Base-by-base conservation (phyloP, 1,140 invertebrate species). In the Cydia amplana region DNA sequence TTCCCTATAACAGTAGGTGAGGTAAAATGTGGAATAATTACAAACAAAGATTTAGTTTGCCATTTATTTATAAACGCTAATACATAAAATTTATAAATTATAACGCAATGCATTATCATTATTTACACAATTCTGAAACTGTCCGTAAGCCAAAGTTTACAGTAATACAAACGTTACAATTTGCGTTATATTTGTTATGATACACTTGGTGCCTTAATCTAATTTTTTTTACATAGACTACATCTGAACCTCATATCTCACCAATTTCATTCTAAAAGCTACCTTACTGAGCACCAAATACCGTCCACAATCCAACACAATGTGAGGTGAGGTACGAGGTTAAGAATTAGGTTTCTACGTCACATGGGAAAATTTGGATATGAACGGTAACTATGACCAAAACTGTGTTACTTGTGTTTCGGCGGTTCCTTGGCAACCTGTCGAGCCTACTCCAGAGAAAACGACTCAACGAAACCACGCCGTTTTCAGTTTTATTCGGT, bases 1-100 rank as follows among this genome's bases (percentile, higher is more conserved):
- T 46, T 14, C 6, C 43, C 43, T 46, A 46, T 14, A 9, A 36
- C 32, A 36, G 5, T 46, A 46, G 40, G 9, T 32, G 5, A 32
- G 32, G 32, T 36, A 7, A 40, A 40, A 40, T 10, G 36, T 9
- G 36, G 10, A 60, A 23, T 60, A 60, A 60, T 60, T 18, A 60
- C n/a, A 60, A 60, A 60, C 55, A 23, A 23, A 60, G 10, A 60
- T 67, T 67, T 36, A 32, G 28, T 67, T 67, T 67, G 23, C 25
- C 25, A 74, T 74, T 90, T 87, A 87, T 86, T 87, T 88, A 85
- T 76, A 85, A 87, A 88, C 75, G 74, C 85, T 86, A 84, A 81
- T 85, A 86, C 84, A 86, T 81, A 84, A 72, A 85, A 74, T 82
- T 81, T 82, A 86, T 76, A 82, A 82, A 85, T n/a, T n/a, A n/a